Percentiles rank a stretch among this genome's conserved stretches.
phyloP scores from a whole-genome alignment of 1,140 invertebrate genomes.

The Drosophila seguyi region DNA sequence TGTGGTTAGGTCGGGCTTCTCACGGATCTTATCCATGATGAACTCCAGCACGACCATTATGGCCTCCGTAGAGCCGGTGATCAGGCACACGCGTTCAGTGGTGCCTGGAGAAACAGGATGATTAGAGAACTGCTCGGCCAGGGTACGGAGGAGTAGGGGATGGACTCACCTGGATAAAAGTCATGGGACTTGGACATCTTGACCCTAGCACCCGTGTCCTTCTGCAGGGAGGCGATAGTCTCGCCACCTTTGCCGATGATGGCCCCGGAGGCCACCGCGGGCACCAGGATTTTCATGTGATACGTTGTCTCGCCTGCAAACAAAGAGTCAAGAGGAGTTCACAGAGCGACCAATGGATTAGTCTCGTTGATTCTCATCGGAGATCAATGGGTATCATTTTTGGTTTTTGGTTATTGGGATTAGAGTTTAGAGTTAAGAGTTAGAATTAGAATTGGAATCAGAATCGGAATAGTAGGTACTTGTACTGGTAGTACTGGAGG shows the following conservation, averaged over 20 bases:
- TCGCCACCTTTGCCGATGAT: constrained; percentile 99
- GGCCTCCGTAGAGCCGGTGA: constrained; percentile 96
- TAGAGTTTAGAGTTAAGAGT: constrained; percentile 2
- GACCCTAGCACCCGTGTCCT: constrained; percentile 96
- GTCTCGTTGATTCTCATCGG: constrained; percentile 21
- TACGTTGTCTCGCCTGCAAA: constrained; percentile 90
- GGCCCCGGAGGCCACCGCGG: constrained; percentile 97
- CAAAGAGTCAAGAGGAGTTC: constrained; percentile 49
- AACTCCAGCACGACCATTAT: constrained; percentile 97
- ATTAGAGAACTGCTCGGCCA: neutral
- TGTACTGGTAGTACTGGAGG: constrained; percentile 28
- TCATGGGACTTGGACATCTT: constrained; percentile 99
- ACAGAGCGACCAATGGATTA: constrained; percentile 55
- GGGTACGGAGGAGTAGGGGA: rapidly evolving
- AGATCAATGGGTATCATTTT: constrained; percentile 6
- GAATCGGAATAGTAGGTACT: constrained; percentile 8
- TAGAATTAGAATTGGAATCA: constrained; percentile 14
- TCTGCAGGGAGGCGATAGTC: constrained; percentile 98
- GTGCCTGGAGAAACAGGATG: constrained; percentile 90
- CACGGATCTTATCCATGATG: constrained; percentile 99
- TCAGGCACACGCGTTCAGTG: constrained; percentile 97
- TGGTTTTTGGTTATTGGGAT: neutral
- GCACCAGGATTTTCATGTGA: constrained; percentile 98
- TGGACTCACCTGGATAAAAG: constrained; percentile 96
- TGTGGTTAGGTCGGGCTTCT: constrained; percentile 97